Conservation (phyloP, 2,888 invertebrate genomes). For the Chelonus formosanus region DNA sequence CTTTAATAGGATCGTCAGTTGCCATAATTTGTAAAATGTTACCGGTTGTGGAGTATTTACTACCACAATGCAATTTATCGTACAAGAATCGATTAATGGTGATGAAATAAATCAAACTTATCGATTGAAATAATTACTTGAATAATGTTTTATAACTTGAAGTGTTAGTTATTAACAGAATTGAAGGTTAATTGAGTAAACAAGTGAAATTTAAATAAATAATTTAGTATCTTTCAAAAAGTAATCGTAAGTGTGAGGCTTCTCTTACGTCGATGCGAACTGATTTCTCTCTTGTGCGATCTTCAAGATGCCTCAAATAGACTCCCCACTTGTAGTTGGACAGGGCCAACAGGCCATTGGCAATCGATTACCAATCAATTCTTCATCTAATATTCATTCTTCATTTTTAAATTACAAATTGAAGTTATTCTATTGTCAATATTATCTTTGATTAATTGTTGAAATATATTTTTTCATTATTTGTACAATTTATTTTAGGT, state of each 20-base stretch:
- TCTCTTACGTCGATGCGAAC: slow-evolving; percentile 50
- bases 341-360: slow-evolving; percentile 53
- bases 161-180: slow-evolving; percentile 10
- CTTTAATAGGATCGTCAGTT: slow-evolving; percentile 51
- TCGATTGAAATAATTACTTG: no score
- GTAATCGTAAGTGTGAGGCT: slow-evolving; percentile 30
- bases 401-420: background rate
- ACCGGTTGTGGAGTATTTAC: no score
- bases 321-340: slow-evolving; percentile 57
- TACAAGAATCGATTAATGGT: slow-evolving; percentile 29
- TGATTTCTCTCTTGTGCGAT: slow-evolving; percentile 49
- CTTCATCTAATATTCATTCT: slow-evolving; percentile 33
- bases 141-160: slow-evolving; percentile 4
- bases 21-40: slow-evolving; percentile 43
- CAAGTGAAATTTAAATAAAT: background rate
- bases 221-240: slow-evolving; percentile 3
- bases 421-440: background rate
- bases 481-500: background rate
- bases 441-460: background rate
- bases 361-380: slow-evolving; percentile 56
- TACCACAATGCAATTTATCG: slow-evolving; percentile 2
- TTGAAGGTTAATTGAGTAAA: slow-evolving; percentile 10
- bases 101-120: no score
- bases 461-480: background rate
- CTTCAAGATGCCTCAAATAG: slow-evolving; percentile 58